A percentile compares a stretch with the other conserved stretches of the same genome.
Evolutionary conservation across 2,113 vertebrate genomes (phyloP).

Genomic region (Scatophagus argus): DNA sequence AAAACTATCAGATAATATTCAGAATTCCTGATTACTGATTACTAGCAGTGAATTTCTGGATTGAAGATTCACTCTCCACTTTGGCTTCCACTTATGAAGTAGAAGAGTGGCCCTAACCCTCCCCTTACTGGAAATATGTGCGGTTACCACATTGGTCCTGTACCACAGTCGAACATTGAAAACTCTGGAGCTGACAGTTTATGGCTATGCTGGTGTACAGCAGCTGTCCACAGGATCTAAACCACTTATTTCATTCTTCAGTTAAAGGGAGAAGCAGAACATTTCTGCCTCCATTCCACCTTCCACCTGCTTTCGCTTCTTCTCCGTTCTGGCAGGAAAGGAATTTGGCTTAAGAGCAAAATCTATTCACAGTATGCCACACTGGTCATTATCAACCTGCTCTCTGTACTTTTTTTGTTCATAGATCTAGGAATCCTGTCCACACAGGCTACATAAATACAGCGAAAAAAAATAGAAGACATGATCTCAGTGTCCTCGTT

Average conservation of each 20-base stretch:
- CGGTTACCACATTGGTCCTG: not conserved
- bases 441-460: not conserved
- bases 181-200: constrained; percentile 18
- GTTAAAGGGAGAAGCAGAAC: not conserved
- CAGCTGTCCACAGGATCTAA: constrained; percentile 15
- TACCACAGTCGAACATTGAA: not conserved
- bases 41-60: not conserved
- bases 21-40: not conserved
- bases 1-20: not conserved
- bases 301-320: not conserved
- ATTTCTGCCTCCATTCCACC: constrained; percentile 8
- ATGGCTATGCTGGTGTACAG: constrained; percentile 3
- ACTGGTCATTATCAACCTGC: not conserved
- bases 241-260: constrained; percentile 17
- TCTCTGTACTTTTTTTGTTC: not conserved
- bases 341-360: not conserved
- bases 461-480: not conserved
- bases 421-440: not conserved
- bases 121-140: constrained; percentile 15
- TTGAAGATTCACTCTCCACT: not conserved
- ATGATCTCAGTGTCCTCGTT: not conserved
- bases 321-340: constrained; percentile 1
- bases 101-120: not conserved
- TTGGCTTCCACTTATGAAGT: not conserved
- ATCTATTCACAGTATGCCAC: not conserved